Evolutionary conservation across 2,888 invertebrate species (phyloP).

Genomic region (Andrena bicolor): DNA sequence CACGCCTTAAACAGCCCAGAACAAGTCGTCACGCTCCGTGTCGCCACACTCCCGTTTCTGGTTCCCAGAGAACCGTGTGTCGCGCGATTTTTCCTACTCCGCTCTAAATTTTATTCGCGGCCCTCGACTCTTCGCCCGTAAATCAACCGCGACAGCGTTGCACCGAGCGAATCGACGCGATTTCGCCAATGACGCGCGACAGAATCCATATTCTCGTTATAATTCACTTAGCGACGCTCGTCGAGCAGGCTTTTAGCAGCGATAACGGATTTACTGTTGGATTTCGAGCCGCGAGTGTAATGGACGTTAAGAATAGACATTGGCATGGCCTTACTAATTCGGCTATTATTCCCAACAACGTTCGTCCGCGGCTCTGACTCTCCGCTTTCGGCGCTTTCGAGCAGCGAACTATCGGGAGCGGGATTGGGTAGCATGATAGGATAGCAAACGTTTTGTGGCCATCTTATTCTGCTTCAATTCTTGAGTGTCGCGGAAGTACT

Average conservation of each 20-base stretch:
- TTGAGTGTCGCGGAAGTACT: no score
- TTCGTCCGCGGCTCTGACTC: background rate
- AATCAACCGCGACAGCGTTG: background rate
- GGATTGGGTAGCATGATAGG: no score
- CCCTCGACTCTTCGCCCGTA: background rate
- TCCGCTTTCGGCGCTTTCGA: no score
- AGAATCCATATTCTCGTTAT: conserved; percentile 52
- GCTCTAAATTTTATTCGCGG: background rate
- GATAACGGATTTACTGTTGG: conserved; percentile 60
- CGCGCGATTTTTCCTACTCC: background rate
- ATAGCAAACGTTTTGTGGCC: no score
- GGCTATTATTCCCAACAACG: conserved; percentile 52
- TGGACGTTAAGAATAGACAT: conserved; percentile 63
- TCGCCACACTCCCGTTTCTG: background rate
- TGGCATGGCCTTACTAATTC: conserved; percentile 52
- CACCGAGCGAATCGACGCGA: conserved; percentile 9
- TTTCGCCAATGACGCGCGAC: conserved; percentile 40
- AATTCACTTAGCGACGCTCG: conserved; percentile 57
- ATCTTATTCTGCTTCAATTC: no score
- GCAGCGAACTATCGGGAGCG: no score
- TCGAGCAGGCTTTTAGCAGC: conserved; percentile 60
- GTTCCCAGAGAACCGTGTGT: background rate
- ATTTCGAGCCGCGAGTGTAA: conserved; percentile 48
- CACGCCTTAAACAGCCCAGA: background rate
- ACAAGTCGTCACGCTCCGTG: background rate